Base-by-base conservation (phyloP, 2,797 vertebrate genomes). In the Megalops cyprinoides region DNA sequence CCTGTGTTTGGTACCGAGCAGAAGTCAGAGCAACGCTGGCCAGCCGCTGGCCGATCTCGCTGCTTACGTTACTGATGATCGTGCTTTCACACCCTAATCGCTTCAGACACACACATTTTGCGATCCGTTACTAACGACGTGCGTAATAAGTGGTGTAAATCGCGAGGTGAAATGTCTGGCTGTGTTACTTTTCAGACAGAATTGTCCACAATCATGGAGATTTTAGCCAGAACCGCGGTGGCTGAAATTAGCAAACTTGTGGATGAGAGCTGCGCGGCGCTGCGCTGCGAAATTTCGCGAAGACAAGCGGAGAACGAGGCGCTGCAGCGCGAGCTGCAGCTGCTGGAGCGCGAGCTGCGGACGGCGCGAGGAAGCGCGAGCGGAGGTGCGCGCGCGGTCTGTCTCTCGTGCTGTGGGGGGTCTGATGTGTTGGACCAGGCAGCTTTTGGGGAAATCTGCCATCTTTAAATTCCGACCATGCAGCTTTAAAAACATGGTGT, bases 241-340 rank as follows among this genome's bases (percentile, higher is more conserved):
- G 90, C 91, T 0, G 90, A 94, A 42, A 94, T 95, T 76, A 78
- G 90, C 81, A 92, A 92, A 88, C 89, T 93, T 25, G 90, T 95
- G 82, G 94, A 94, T 55, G 93, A 94, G 12, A 92, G 88, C 28
- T 82, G 93, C 86, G 90, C 91, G 81, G 90, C 92, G 87, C 55
- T 94, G 69, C 90, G 92, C 49, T 58, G 93, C 87, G 91, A 94
- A 56, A 84, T 91, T 83, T 89, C 91, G 53, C 91, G 89, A 82
- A 87, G 92, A 0, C 92, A 94, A 0, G 86, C 67, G 0, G 92
- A 94, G 88, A 92, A 93, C 83, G 81, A 88, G 46, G 88, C 85
- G 79, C 92, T 94, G 84, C 91, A 88, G 84, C 87, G 82, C 77
- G 91, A 83, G 87, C 76, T 94, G 51, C 88, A 92, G 85, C 42